Conservation (phyloP, 2,797 vertebrate genomes). For the Benthosema pterotum region DNA sequence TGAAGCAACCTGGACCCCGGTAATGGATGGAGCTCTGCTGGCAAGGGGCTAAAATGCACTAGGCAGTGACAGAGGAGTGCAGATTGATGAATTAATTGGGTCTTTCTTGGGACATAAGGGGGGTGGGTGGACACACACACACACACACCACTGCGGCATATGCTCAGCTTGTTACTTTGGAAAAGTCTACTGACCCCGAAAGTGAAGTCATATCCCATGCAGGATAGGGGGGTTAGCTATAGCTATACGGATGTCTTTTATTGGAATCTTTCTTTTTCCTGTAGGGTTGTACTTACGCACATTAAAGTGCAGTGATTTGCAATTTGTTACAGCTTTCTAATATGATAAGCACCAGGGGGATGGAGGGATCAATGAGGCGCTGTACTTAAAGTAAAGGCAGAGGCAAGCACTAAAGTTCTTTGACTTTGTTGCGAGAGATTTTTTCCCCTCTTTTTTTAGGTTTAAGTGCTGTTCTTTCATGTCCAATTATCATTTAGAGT, state of each 20-base stretch:
- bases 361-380: neutral
- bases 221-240: conserved; percentile 60
- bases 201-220: conserved; percentile 68
- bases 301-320: conserved; percentile 33
- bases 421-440: neutral
- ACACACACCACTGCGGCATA: conserved; percentile 73
- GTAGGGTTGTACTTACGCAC: conserved; percentile 34
- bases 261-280: conserved; percentile 34
- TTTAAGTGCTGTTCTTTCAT: neutral
- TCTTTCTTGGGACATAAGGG: conserved; percentile 88
- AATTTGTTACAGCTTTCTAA: conserved; percentile 42
- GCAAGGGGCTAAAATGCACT: conserved; percentile 86
- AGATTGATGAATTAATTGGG: conserved; percentile 98
- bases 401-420: neutral
- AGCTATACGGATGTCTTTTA: conserved; percentile 51
- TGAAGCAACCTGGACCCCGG: conserved; percentile 68
- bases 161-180: conserved; percentile 76
- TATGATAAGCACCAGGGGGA: neutral
- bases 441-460: neutral
- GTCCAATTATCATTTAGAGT: neutral
- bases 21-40: conserved; percentile 94
- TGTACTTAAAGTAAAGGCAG: neutral
- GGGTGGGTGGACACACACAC: too few relatives aligned
- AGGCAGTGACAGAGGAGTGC: conserved; percentile 90
- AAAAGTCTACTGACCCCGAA: conserved; percentile 79